Conservation (phyloP, 92 coral and sea anemone species). For the Heliopora coerulea region DNA sequence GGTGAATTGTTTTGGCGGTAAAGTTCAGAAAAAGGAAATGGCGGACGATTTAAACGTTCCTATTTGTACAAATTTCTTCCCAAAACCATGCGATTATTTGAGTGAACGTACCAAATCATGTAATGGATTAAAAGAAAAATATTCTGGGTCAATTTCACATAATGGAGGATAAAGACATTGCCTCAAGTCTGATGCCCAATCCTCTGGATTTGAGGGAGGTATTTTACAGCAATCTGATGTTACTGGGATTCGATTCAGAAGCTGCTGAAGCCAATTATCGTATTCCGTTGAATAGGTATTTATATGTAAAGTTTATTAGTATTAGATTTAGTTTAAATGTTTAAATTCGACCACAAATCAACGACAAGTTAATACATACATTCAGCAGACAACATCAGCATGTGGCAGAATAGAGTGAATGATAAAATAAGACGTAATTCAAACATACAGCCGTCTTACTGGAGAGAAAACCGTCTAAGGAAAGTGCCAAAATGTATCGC, state of each 20-base stretch:
- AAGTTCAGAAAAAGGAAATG: slow-evolving; percentile 21
- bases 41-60: slow-evolving; percentile 1
- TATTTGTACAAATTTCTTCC: slow-evolving; percentile 1
- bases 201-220: slow-evolving; percentile 86
- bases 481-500: too few species aligned
- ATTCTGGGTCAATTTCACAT: not conserved
- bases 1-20: slow-evolving; percentile 20
- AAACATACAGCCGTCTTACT: too few species aligned
- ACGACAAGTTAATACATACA: too few species aligned
- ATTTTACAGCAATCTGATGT: slow-evolving; percentile 78
- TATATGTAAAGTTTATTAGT: too few species aligned
- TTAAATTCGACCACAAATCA: too few species aligned
- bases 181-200: slow-evolving; percentile 72
- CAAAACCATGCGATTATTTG: not conserved
- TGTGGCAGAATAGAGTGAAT: too few species aligned
- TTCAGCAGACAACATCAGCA: too few species aligned
- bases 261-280: slow-evolving; percentile 89
- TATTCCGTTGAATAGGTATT: slow-evolving; percentile 90
- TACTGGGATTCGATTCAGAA: slow-evolving; percentile 87
- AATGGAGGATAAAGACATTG: slow-evolving; percentile 10
- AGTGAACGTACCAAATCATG: not conserved
- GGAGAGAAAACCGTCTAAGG: too few species aligned
- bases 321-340: too few species aligned
- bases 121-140: not conserved
- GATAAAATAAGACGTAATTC: too few species aligned